Base-by-base conservation (phyloP, 2,113 vertebrate species). In the Tringa solitaria region DNA sequence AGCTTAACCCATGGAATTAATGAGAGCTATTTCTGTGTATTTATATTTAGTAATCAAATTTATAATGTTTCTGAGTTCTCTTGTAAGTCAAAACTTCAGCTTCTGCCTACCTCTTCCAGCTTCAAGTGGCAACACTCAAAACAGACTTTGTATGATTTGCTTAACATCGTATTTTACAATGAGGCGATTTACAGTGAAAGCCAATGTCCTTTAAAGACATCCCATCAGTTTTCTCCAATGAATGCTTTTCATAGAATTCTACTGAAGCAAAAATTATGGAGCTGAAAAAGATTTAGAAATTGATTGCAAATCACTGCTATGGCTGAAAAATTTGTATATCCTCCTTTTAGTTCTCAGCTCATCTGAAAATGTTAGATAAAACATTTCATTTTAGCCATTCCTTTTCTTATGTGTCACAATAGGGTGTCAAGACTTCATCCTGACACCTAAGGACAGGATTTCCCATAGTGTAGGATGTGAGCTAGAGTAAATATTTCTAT, bases 201-300 rank as follows among this genome's bases (percentile, higher is more conserved):
- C 28, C 61, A 73, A 59, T 77, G 82, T 86, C 63, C 72, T 94
- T 94, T 96, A 86, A 96, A 90, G 70, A 90, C 30, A 94, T 75
- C 27, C n/a, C 39, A 87, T 94, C 84, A 78, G 64, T 96, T 96
- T 95, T 93, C 43, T 60, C 39, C 51, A 7, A n/a, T 39, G 78
- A 93, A 85, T 84, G 64, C 72, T 92, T 97, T 97, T 84, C 94
- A 69, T 37, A 87, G 48, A 91, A 56, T 80, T 95, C 89, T 92
- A 90, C 26, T 78, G 65, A 94, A 95, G 68, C 91, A 95, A 79
- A 53, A 67, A 89, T 87, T 93, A 89, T 46, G 53, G 26, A 80
- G 87, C 19, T 57, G 67, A 78, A 74, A 70, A 95, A 89, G 90
- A 75, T 70, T 94, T 72, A 89, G 80, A 70, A 93, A 95, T 70